A percentile compares a stretch with the other conserved stretches of the same genome.
phyloP scores from a whole-genome alignment of 2,888 invertebrate genomes.

The Cephalotes varians region DNA sequence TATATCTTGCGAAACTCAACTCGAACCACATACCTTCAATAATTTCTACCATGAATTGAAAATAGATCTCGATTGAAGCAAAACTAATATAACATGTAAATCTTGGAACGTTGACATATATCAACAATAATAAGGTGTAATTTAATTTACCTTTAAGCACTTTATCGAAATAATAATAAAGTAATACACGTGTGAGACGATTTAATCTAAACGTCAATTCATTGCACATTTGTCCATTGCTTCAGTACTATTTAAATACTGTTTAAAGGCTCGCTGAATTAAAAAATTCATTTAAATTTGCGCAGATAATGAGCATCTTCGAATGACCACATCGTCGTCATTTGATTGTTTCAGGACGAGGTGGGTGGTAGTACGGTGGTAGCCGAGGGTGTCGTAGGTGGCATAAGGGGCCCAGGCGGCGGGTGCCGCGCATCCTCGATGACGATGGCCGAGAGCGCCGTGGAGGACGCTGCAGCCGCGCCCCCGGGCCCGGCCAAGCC shows the following conservation, averaged over 20 bases:
- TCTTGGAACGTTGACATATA: not conserved
- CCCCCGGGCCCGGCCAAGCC: conserved; percentile 86
- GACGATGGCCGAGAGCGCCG: conserved; percentile 91
- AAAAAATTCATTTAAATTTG: not conserved
- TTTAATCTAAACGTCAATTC: not conserved
- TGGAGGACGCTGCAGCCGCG: conserved; percentile 88
- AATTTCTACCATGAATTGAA: not conserved
- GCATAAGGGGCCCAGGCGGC: conserved; percentile 86
- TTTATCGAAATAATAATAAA: not conserved
- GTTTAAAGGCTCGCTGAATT: not conserved
- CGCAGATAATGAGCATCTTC: not conserved
- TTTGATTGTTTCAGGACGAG: conserved; percentile 81
- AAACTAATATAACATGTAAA: not conserved
- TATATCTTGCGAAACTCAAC: not conserved
- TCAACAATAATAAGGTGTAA: not conserved
- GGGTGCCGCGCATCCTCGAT: conserved; percentile 87
- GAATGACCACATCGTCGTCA: conserved; percentile 16
- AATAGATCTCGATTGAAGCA: not conserved
- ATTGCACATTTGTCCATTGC: not conserved
- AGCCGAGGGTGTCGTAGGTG: conserved; percentile 84
- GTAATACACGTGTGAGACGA: not conserved
- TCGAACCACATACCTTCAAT: not conserved
- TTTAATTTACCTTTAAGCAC: not conserved
- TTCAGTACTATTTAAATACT: not conserved
- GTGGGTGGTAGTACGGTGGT: conserved; percentile 84